phyloP scores from a whole-genome alignment of 2,797 vertebrate species.

The Malacoctenus gilli region DNA sequence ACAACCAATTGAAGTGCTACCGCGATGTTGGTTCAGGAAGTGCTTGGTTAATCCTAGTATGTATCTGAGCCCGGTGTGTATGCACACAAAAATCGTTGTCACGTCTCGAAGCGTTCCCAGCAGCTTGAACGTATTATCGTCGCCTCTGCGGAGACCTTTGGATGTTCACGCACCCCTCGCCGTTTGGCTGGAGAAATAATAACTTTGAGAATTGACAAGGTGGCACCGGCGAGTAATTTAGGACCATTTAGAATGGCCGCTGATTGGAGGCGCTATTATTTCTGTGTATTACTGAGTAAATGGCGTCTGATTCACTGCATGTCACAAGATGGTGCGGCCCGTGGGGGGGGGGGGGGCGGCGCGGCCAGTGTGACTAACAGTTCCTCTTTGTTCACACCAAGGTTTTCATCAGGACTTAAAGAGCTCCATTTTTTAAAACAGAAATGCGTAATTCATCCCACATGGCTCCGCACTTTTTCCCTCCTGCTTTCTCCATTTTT shows the following conservation, averaged over 20 bases:
- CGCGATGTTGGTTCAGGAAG: background rate
- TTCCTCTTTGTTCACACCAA: constrained; percentile 71
- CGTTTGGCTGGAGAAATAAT: constrained; percentile 21
- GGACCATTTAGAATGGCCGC: constrained; percentile 62
- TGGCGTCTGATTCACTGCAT: constrained; percentile 61
- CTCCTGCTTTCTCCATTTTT: constrained; percentile 5
- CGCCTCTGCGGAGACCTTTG: constrained; percentile 19
- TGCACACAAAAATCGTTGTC: too few relatives aligned
- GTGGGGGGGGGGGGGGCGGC: too few relatives aligned
- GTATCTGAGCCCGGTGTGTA: too few relatives aligned
- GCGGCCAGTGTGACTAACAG: constrained; percentile 68
- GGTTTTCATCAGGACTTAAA: constrained; percentile 70
- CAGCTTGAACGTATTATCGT: constrained; percentile 2
- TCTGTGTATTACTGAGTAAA: constrained; percentile 61
- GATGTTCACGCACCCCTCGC: constrained; percentile 17
- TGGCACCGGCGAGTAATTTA: constrained; percentile 56
- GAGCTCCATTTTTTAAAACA: constrained; percentile 67
- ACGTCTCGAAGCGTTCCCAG: too few relatives aligned
- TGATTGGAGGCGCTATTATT: constrained; percentile 67
- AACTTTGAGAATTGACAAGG: constrained; percentile 32
- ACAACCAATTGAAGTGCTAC: constrained; percentile 5
- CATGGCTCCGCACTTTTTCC: constrained; percentile 67
- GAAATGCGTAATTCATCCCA: constrained; percentile 86
- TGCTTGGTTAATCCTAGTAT: constrained; percentile 2
- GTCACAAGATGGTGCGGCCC: constrained; percentile 53